Conservation (phyloP, 2,797 vertebrate genomes). For the Epinephelus awoara region DNA sequence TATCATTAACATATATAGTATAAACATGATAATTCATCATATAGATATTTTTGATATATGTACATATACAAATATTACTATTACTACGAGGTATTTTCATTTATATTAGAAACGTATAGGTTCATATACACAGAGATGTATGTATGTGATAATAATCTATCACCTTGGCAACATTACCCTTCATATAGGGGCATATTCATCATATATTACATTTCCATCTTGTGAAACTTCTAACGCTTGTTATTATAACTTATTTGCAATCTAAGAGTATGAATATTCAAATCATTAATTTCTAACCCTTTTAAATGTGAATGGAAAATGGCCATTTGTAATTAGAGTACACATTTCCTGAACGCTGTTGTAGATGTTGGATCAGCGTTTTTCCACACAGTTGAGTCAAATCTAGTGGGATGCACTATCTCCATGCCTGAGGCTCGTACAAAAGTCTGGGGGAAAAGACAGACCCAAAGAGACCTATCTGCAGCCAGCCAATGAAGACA, state of each 20-base stretch:
- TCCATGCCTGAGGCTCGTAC: conserved; percentile 45
- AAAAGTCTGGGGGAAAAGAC: conserved; percentile 18
- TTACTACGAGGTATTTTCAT: too few species aligned
- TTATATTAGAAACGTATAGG: too few species aligned
- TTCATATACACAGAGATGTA: too few species aligned
- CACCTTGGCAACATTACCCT: too few species aligned
- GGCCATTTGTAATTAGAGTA: not conserved
- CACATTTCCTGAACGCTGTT: conserved; percentile 7
- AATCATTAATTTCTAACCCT: not conserved
- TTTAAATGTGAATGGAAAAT: not conserved
- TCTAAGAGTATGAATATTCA: not conserved
- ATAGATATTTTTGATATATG: too few species aligned
- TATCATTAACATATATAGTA: too few species aligned
- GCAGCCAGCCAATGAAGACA: conserved; percentile 38
- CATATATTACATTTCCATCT: too few species aligned
- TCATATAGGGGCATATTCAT: too few species aligned
- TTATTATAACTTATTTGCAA: conserved; percentile 4
- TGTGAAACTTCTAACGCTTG: not conserved
- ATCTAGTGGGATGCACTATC: conserved; percentile 21
- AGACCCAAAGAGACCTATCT: conserved; percentile 24
- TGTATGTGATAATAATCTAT: too few species aligned
- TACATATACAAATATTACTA: too few species aligned
- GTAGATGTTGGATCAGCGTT: conserved; percentile 1
- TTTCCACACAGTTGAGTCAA: conserved; percentile 13
- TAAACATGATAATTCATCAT: too few species aligned